Evolutionary conservation across 2,113 vertebrate genomes (phyloP).

Genomic region (Chelonoidis abingdonii): DNA sequence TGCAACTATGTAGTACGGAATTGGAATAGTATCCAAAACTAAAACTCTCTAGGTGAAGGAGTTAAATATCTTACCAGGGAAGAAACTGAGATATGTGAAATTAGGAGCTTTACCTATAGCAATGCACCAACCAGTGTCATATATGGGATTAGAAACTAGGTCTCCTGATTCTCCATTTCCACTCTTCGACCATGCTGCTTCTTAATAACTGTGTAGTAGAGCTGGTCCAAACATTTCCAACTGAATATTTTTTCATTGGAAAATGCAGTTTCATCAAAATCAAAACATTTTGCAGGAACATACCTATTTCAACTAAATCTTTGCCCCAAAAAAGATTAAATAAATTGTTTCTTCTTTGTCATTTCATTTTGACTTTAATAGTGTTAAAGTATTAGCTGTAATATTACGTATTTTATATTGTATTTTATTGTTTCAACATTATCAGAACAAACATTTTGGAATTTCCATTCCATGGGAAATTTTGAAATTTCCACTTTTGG

Average conservation of each 20-base stretch:
- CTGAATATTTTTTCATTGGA: background rate
- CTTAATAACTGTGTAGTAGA: conserved; percentile 31
- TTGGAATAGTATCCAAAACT: background rate
- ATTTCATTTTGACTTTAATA: background rate
- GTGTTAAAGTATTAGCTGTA: background rate
- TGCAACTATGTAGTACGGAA: background rate
- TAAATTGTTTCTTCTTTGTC: background rate
- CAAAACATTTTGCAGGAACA: background rate
- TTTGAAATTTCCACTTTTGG: background rate
- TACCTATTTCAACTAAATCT: background rate
- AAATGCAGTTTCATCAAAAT: background rate
- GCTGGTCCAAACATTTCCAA: background rate
- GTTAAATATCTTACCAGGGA: conserved; percentile 27
- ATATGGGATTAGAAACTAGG: conserved; percentile 20
- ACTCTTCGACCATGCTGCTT: background rate
- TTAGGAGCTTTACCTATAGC: conserved; percentile 1
- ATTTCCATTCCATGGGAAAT: background rate
- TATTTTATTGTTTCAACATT: background rate
- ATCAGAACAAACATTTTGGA: background rate
- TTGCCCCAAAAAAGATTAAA: background rate
- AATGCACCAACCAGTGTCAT: conserved; percentile 4
- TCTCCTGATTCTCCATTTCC: conserved; percentile 9
- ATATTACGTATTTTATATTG: background rate
- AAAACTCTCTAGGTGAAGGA: background rate
- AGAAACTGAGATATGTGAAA: conserved; percentile 1